phyloP scores from a whole-genome alignment of 2,888 invertebrate genomes.

The Xylota sylvarum region DNA sequence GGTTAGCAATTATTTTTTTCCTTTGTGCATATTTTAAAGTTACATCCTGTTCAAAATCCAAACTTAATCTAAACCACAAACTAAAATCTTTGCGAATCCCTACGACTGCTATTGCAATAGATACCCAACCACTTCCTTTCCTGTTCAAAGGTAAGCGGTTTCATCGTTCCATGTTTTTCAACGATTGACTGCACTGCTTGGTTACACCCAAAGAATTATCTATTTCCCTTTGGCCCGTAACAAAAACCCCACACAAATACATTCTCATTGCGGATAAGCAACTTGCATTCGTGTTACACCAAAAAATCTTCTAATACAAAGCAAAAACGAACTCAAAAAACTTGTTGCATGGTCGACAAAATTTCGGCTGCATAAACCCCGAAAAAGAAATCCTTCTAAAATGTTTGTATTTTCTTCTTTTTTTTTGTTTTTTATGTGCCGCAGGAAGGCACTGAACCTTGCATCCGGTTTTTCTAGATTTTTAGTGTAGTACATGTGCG shows the following conservation, averaged over 20 bases:
- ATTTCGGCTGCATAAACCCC: constrained; percentile 56
- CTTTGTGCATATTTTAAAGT: neutral
- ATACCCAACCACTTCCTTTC: constrained; percentile 68
- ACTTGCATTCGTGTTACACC: constrained; percentile 41
- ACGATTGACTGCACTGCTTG: constrained; percentile 30
- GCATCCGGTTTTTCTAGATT: constrained; percentile 77
- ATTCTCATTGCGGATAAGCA: constrained; percentile 22
- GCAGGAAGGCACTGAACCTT: constrained; percentile 76
- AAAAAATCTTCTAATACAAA: constrained; percentile 19
- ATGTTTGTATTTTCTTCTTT: constrained; percentile 31
- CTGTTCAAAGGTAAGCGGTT: constrained; percentile 16
- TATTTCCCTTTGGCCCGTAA: constrained; percentile 52
- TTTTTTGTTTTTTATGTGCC: constrained; percentile 34
- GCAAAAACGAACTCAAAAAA: constrained; percentile 47
- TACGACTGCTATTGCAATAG: constrained; percentile 53
- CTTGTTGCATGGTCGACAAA: constrained; percentile 71
- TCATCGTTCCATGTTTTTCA: constrained; percentile 8
- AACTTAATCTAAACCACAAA: constrained; percentile 22
- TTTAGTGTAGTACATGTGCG: constrained; percentile 37
- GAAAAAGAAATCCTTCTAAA: constrained; percentile 73
- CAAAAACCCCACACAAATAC: constrained; percentile 31
- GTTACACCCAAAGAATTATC: constrained; percentile 53
- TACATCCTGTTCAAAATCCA: neutral
- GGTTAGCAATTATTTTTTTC: too few species aligned
- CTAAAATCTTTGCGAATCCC: constrained; percentile 45